Evolutionary conservation across 2,797 vertebrate species (phyloP), one percentile per base, ranked within the genome.

Genomic region (Botia kubotai): DNA sequence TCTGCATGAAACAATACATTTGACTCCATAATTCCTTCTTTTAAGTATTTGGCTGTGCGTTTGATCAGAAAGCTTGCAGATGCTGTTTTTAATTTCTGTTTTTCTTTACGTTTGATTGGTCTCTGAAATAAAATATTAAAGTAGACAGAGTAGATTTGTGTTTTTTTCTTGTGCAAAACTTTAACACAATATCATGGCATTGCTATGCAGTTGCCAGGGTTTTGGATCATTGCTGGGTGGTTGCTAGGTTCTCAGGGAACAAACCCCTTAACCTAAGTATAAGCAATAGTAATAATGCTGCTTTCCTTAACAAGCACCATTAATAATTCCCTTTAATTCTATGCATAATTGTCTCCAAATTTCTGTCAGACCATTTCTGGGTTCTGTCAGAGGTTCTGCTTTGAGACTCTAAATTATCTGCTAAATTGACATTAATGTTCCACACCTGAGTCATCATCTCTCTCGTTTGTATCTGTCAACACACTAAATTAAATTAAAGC

Each of bases 401-500:
- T 65, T 14, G 17, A 33, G 36, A 76, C 81, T 50, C 72, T 72
- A 80, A 84, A 82, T 75, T 48, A 82, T 74, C 50, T 14, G 58
- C 82, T 78, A 85, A 87, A 85, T 79, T 66, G 75, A 62, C 68
- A 78, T 74, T 82, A 87, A 83, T 69, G 79, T 29, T 26, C 52
- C 81, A 70, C 86, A 87, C 83, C 83, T 85, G 86, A 70, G 76
- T 66, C 74, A 80, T 79, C 79, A 81, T 77, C 75, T 73, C 52
- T 43, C 50, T 43, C 36, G 69, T 67, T 74, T 36, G 75, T 65
- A 80, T 76, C 72, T 80, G 60, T 81, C 83, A 84, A 72, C 74
- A 52, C 66, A 60, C 79, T 77, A 85, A 87, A 85, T 85, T 78
- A 81, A 80, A 87, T 77, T 13, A 85, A 87, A 80, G 55, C 68